phyloP scores from a whole-genome alignment of 53 echinoderm and acorn worm genomes.

The Actinopyga echinites region DNA sequence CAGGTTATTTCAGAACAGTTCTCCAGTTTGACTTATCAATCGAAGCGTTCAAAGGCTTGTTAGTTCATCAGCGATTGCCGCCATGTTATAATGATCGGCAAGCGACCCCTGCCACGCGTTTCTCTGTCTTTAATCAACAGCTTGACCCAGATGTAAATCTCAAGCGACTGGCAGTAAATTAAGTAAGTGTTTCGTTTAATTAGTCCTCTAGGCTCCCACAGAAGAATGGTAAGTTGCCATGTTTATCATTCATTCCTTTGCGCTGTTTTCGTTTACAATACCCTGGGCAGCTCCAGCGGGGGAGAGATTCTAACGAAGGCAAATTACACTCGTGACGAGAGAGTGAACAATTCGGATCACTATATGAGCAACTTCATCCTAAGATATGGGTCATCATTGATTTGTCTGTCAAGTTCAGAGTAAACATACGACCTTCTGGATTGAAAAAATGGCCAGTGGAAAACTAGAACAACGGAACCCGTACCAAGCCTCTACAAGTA shows the following conservation, averaged over 20 bases:
- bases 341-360: slow-evolving; percentile 9
- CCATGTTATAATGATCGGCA: too few relatives aligned
- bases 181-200: slow-evolving; percentile 25
- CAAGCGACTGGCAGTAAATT: slow-evolving; percentile 25
- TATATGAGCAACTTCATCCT: not conserved
- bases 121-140: slow-evolving; percentile 18
- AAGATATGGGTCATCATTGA: slow-evolving; percentile 20
- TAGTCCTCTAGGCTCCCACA: slow-evolving; percentile 10
- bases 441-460: not conserved
- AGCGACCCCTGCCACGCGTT: too few relatives aligned
- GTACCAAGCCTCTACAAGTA: too few relatives aligned
- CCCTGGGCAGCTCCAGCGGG: slow-evolving; percentile 12
- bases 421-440: not conserved
- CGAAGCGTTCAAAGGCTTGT: too few relatives aligned
- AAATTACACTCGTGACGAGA: slow-evolving; percentile 24
- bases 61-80: too few relatives aligned
- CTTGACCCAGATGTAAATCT: slow-evolving; percentile 32
- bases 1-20: too few relatives aligned
- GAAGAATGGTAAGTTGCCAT: slow-evolving; percentile 3
- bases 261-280: slow-evolving; percentile 1
- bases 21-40: too few relatives aligned
- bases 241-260: slow-evolving; percentile 28
- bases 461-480: too few relatives aligned
- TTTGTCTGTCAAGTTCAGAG: slow-evolving; percentile 13
- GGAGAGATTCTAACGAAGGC: slow-evolving; percentile 8